Evolutionary conservation across 2,113 vertebrate genomes (phyloP), one percentile per base, ranked within the genome.

Genomic region (Butorides virescens): DNA sequence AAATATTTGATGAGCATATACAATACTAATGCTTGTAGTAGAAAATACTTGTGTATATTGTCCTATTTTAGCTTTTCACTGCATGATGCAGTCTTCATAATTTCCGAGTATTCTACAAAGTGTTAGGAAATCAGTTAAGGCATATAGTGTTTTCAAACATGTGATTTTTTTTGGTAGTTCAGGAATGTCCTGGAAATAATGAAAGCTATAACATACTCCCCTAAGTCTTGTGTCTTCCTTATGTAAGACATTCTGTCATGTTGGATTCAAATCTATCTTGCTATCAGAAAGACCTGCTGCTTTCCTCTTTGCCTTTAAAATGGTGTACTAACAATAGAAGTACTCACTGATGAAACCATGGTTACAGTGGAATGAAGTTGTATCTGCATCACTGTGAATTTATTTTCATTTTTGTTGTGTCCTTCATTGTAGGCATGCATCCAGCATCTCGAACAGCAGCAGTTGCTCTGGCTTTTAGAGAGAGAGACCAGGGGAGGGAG

Each of bases 261-360:
- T 65, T 96, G 71, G n/a, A 87, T 95, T 97, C 68, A 93, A 85
- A 88, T 95, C 59, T 91, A 55, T 96, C 73, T 88, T 90, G 75
- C 55, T 88, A 86, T 89, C 88, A 96, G 90, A 95, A 97, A 93
- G 90, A 96, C 67, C 72, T 97, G 65, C 73, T 96, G 81, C 96
- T 96, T 95, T 93, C 61, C 74, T 80, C 71, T 93, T 91, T 79
- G 76, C 73, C 32, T 92, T 91, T 91, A 92, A 90, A 97, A 96
- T 63, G 81, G 65, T 32, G 19, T 85, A 55, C 90, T 96, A 97
- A 97, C 94, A 97, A 96, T 96, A 97, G 95, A 97, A 96, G 81
- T 94, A 85, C 89, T 98, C 78, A 80, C 75, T 95, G 86, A 87
- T 83, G 96, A 98, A 98, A 97, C 97, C 96, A 97, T 97, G 95